Evolutionary conservation across 1,140 invertebrate genomes (phyloP).

Genomic region (Acromyrmex heyeri): DNA sequence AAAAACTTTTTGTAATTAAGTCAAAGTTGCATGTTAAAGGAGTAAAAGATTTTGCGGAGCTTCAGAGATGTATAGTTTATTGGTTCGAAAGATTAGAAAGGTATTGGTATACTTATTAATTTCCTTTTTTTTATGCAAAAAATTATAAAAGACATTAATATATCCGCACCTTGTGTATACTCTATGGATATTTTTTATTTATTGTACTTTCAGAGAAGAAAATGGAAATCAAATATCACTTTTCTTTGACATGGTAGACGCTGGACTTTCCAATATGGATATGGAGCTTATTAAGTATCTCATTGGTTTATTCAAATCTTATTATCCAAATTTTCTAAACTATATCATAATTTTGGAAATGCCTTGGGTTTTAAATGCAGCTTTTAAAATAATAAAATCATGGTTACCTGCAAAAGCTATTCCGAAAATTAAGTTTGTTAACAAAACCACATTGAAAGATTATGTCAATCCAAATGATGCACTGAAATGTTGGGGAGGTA

Average conservation of each 20-base stretch:
- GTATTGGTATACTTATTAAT: slow-evolving; percentile 84
- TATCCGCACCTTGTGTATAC: background rate
- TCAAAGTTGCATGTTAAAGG: slow-evolving; percentile 93
- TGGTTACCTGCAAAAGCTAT: slow-evolving; percentile 96
- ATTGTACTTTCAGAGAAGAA: slow-evolving; percentile 87
- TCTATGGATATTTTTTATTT: background rate
- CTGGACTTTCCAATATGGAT: slow-evolving; percentile 95
- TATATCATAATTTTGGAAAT: slow-evolving; percentile 97
- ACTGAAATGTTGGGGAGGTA: slow-evolving; percentile 94
- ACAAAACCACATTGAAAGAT: slow-evolving; percentile 92
- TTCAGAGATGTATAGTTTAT: slow-evolving; percentile 94
- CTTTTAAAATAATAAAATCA: slow-evolving; percentile 96
- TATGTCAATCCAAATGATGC: slow-evolving; percentile 92
- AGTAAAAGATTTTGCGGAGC: slow-evolving; percentile 90
- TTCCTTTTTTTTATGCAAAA: background rate
- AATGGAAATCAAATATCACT: slow-evolving; percentile 93
- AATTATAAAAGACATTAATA: background rate
- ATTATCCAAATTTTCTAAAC: slow-evolving; percentile 96
- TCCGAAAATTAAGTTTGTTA: slow-evolving; percentile 96
- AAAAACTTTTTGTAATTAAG: slow-evolving; percentile 91
- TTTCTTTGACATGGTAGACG: slow-evolving; percentile 96
- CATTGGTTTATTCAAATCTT: slow-evolving; percentile 94
- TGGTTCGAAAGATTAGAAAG: slow-evolving; percentile 95
- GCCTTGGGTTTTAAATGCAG: slow-evolving; percentile 97
- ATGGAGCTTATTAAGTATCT: slow-evolving; percentile 95